Evolutionary conservation across 1,140 invertebrate species (phyloP).

Genomic region (Teleopsis dalmanni): DNA sequence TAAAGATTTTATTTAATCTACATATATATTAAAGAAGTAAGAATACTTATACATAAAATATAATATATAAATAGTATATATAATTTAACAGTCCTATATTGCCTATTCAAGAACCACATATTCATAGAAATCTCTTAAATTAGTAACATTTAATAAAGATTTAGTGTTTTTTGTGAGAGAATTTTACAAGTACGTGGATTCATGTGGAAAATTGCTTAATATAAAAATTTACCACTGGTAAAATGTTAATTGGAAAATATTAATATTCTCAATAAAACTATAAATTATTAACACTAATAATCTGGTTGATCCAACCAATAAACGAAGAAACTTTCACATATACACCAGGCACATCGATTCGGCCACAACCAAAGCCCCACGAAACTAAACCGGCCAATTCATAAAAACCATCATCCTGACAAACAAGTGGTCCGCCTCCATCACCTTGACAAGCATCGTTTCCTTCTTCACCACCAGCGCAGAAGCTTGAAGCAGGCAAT

Average conservation of each 20-base stretch:
- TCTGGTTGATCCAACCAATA: conserved; percentile 95
- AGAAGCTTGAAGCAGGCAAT: conserved; percentile 84
- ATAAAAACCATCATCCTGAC: conserved; percentile 86
- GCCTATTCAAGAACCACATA: conserved; percentile 9
- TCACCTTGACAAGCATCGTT: conserved; percentile 93
- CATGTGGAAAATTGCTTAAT: not conserved
- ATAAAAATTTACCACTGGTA: conserved; percentile 1
- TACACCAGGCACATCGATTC: conserved; percentile 81
- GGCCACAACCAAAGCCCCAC: conserved; percentile 79
- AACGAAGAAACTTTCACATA: conserved; percentile 92
- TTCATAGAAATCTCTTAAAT: conserved; percentile 3
- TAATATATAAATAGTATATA: too few relatives aligned
- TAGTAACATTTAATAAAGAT: not conserved
- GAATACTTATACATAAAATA: too few relatives aligned
- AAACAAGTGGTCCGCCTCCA: conserved; percentile 84
- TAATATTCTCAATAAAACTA: conserved; percentile 47
- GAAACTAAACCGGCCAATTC: conserved; percentile 85
- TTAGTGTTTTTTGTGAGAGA: not conserved
- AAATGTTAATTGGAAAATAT: not conserved
- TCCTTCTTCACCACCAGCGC: conserved; percentile 84
- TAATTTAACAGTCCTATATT: too few relatives aligned
- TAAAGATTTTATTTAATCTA: too few relatives aligned
- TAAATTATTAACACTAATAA: conserved; percentile 89
- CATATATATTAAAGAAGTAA: too few relatives aligned
- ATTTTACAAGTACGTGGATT: conserved; percentile 4